Evolutionary conservation across 2,113 vertebrate species (phyloP), one percentile per base, ranked within the genome.

Genomic region (Tauraco erythrolophus): DNA sequence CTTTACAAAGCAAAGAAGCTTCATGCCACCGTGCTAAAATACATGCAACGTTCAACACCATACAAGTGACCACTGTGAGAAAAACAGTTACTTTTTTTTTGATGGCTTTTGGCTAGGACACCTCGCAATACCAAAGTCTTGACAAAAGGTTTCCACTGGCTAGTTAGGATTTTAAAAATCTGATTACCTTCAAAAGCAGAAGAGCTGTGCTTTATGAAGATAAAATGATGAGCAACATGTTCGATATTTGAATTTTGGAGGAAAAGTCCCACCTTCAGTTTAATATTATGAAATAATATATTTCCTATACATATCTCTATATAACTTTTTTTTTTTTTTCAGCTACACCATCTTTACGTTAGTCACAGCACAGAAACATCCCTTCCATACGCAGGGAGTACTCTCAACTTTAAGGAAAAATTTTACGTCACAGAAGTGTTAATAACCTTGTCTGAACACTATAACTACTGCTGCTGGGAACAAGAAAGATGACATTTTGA

Each of bases 231-330:
- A 92, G 69, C 77, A 92, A 81, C 17, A 21, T 35, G 5, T 79
- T 10, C 60, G 46, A 18, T 45, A 88, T 11, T 14, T 66, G 31
- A 43, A 64, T 90, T 74, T 75, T n/a, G 53, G 61, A 93, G 87
- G 75, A 64, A 62, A 89, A 86, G 70, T 51, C 84, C 62, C 72
- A 74, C 74, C 41, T 95, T 54, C 70, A 51, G 53, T 83, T 95
- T 94, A 97, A 95, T 94, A 94, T 89, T 91, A 88, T 39, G 95
- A 96, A 97, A 92, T 94, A 93, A 96, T 92, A 70, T 68, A 92
- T 92, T 86, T 95, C 85, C 88, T 95, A 94, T 89, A 87, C 66
- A 91, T 56, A 87, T 97, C 71, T 93, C 60, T 88, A 70, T 84
- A 93, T 83, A 95, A 82, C 45, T 85, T 81, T 50, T 2, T 41